Percentiles rank a stretch among this genome's conserved stretches.
These are phyloP conservation scores for Protobothrops flavoviridis DNA, from an alignment of 2,113 vertebrate species.

Conservation along the genomic window DNA sequence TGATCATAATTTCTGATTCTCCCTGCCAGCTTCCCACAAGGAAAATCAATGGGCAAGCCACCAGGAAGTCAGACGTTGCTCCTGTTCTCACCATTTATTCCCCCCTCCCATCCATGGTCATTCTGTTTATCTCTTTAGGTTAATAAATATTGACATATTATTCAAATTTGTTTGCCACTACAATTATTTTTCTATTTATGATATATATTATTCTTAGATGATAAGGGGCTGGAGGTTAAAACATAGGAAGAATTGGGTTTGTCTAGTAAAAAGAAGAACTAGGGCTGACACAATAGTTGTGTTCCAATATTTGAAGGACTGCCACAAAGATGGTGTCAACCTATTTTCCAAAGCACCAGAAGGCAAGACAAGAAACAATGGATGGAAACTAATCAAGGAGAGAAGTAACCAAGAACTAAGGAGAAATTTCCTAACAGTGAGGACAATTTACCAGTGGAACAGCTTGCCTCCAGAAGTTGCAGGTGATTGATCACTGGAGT, in stretches of 20 bases:
- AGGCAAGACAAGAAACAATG: neutral
- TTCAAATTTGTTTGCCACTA: neutral
- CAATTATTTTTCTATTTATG: neutral
- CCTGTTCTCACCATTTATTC: neutral
- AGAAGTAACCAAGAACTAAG: neutral
- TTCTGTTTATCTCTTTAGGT: neutral
- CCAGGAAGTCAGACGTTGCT: no score
- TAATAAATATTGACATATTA: neutral
- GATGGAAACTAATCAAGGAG: neutral
- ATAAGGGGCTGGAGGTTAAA: neutral
- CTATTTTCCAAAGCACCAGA: neutral
- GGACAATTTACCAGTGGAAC: neutral
- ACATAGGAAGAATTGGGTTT: neutral
- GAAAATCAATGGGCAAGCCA: neutral
- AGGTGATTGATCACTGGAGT: neutral
- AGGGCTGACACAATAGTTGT: neutral
- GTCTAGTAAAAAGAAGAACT: neutral
- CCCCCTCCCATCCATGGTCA: neutral
- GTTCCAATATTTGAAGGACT: neutral
- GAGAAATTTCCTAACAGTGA: neutral
- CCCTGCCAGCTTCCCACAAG: neutral
- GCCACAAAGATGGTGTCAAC: neutral
- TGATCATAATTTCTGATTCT: neutral
- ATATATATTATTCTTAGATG: no score
- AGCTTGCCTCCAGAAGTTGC: neutral